These are phyloP conservation scores for Euspilapteryx auroguttella DNA, from an alignment of 2,888 invertebrate species.

Conservation along the genomic window DNA sequence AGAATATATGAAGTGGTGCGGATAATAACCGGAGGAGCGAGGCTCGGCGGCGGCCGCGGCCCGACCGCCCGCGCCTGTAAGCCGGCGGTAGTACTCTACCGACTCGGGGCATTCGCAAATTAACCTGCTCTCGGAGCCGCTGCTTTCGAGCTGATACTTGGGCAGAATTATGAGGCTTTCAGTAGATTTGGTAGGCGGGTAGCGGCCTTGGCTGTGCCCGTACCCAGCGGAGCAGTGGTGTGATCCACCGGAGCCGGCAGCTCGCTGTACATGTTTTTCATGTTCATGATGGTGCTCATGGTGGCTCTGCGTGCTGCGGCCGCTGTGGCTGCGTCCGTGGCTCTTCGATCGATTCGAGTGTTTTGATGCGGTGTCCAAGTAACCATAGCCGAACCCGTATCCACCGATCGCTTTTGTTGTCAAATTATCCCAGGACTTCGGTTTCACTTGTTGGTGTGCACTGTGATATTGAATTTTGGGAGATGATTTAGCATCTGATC, in stretches of 20 bases:
- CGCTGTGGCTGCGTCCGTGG: slow-evolving; percentile 57
- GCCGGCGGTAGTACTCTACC: slow-evolving; percentile 36
- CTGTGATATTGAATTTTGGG: slow-evolving; percentile 53
- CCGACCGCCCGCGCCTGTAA: slow-evolving; percentile 22
- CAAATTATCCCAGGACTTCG: slow-evolving; percentile 89
- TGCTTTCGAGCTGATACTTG: slow-evolving; percentile 62
- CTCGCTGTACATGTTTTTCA: slow-evolving; percentile 46
- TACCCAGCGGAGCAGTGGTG: slow-evolving; percentile 52
- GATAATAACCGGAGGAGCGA: slow-evolving; percentile 33
- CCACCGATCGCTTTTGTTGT: slow-evolving; percentile 85
- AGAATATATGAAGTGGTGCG: slow-evolving; percentile 50
- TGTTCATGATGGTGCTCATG: slow-evolving; percentile 42
- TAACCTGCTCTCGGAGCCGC: slow-evolving; percentile 67
- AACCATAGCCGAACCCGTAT: slow-evolving; percentile 86
- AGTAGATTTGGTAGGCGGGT: slow-evolving; percentile 75
- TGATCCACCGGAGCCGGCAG: slow-evolving; percentile 22
- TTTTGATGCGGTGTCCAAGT: slow-evolving; percentile 66
- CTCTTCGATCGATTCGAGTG: slow-evolving; percentile 41
- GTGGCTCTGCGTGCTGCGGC: slow-evolving; percentile 60
- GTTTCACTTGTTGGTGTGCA: slow-evolving; percentile 62
- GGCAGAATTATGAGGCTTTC: slow-evolving; percentile 74
- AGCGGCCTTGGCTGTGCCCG: slow-evolving; percentile 51
- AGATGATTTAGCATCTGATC: slow-evolving; percentile 37
- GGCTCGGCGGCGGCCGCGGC: slow-evolving; percentile 32
- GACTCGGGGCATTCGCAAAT: slow-evolving; percentile 72